Base-by-base conservation (phyloP, 64 coral and sea anemone genomes). In the Montipora capricornis region DNA sequence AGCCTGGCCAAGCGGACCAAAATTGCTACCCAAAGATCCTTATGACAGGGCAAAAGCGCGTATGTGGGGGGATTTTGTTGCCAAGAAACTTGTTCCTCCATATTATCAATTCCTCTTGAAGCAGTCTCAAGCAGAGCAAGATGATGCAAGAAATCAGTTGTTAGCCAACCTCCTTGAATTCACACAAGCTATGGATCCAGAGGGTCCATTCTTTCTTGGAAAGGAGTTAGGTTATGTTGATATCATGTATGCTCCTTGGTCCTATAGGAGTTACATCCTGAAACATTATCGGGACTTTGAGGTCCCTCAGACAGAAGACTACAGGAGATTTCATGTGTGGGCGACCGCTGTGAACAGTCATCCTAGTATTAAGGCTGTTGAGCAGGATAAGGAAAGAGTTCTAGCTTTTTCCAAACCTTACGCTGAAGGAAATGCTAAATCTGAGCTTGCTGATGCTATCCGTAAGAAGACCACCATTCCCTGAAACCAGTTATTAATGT, bases 11-110 rank as follows among this genome's bases (percentile, higher is more conserved):
- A 44, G 29, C 17, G 91, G 1, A 64, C 59, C 52, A 4, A 77
- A 78, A 62, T 55, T 93, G 26, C 59, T 93, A 17, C 83, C 91
- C 3, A 64, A 49, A 24, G 83, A 87, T 45, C 91, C 91, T 20
- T 93, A 87, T 53, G 53, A 87, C 26, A 84, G 91, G 5, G 91
- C 83, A 67, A 79, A 87, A 19, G 91, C 91, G 4, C 83, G 60
- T 46, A 87, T 93, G 24, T 93, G 91, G 91, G 91, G 74, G 51
- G 91, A 93, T 87, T 93, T 93, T 29, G 73, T 93, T 6, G 12
- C 47, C 6, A 93, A 87, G 15, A 93, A 93, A 49, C 66, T 93
- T 20, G 47, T 76, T 50, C 69, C 61, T 26, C 73, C 91, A 9
- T 80, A 79, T 87, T 93, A 80, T 51, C 20, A 62, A 3, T 88